These are phyloP conservation scores for Bugulina stolonifera DNA, from an alignment of 2,888 invertebrate species.

Conservation along the genomic window DNA sequence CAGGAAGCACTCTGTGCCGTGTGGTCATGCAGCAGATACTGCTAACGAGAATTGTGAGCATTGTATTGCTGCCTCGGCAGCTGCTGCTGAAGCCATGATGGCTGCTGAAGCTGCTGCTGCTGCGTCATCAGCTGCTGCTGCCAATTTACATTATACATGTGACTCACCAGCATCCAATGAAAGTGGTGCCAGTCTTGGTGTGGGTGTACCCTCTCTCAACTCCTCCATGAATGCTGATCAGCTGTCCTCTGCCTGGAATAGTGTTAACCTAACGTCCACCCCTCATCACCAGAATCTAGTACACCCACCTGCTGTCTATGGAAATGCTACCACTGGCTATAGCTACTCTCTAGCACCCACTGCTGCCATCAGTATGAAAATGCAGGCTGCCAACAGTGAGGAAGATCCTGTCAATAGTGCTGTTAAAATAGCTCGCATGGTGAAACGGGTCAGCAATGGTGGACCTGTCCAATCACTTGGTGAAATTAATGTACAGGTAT, in stretches of 20 bases:
- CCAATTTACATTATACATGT: not conserved
- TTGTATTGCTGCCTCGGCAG: not conserved
- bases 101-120: not conserved
- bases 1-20: constrained; percentile 16
- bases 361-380: not conserved
- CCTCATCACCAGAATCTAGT: not conserved
- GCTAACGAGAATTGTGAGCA: not conserved
- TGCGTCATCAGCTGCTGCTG: not conserved
- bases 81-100: too few species aligned
- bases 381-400: not conserved
- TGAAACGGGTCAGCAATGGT: constrained; percentile 19
- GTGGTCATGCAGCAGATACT: not conserved
- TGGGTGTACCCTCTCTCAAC: not conserved
- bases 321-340: not conserved
- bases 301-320: not conserved
- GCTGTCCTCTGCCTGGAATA: not conserved
- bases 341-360: not conserved
- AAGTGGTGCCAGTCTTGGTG: not conserved
- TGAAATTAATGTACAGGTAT: constrained; percentile 2
- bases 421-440: constrained; percentile 20
- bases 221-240: not conserved
- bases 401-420: not conserved
- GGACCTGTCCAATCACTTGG: not conserved
- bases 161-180: not conserved
- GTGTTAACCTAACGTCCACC: not conserved